These are phyloP conservation scores for Augochlora pura DNA, from an alignment of 1,140 invertebrate genomes.

Conservation along the genomic window DNA sequence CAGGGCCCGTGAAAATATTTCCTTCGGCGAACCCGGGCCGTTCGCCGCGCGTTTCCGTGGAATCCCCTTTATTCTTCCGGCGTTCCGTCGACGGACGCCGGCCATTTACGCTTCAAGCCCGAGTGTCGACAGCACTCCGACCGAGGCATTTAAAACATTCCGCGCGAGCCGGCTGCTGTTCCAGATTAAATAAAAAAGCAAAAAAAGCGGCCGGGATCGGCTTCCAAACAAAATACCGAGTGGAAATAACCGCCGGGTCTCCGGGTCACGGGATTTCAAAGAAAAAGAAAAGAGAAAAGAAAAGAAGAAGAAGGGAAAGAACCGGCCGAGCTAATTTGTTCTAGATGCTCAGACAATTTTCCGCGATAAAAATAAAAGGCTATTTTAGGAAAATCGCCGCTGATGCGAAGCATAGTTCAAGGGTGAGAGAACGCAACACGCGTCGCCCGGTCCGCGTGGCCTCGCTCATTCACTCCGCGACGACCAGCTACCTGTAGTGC, in stretches of 20 bases:
- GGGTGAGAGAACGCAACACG: background rate
- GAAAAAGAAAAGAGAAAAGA: too few species aligned
- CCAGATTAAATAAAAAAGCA: background rate
- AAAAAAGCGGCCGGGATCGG: too few species aligned
- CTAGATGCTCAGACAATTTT: too few species aligned
- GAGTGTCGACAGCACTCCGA: background rate
- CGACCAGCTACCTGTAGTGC: too few species aligned
- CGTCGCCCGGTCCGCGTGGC: background rate
- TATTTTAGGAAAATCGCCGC: background rate
- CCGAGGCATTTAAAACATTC: background rate
- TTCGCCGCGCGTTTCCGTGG: conserved; percentile 12
- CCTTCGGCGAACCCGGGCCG: conserved; percentile 23
- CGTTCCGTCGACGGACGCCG: background rate
- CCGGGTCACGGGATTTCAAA: too few species aligned
- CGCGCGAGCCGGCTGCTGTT: background rate
- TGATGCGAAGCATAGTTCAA: background rate
- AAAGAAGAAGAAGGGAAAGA: too few species aligned
- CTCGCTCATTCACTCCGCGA: background rate
- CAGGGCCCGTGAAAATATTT: conserved; percentile 35
- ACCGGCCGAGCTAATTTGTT: too few species aligned
- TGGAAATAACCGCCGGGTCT: too few species aligned
- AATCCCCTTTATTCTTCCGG: conserved; percentile 24
- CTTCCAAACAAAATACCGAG: too few species aligned
- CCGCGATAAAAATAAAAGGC: too few species aligned
- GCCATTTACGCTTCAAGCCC: background rate